phyloP scores from a whole-genome alignment of 2,113 vertebrate species.

The Centropus unirufus region DNA sequence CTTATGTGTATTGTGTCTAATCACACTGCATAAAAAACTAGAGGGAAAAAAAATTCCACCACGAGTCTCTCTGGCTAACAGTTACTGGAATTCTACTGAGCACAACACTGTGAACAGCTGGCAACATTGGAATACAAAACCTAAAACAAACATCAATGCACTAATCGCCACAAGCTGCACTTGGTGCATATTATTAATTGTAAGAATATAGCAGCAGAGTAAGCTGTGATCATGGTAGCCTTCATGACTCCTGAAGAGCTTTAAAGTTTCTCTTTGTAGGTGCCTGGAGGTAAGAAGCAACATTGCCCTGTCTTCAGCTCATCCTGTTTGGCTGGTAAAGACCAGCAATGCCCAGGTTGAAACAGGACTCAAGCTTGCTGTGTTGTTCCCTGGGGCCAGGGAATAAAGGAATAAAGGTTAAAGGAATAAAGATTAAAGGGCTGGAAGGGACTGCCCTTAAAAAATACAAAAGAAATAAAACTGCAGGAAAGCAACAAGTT shows the following conservation, averaged over 20 bases:
- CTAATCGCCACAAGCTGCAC: neutral
- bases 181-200: neutral
- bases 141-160: rapidly evolving
- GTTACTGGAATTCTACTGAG: neutral
- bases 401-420: too few species aligned
- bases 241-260: neutral
- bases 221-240: neutral
- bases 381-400: neutral
- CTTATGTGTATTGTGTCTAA: neutral
- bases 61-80: neutral
- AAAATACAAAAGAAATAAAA: neutral
- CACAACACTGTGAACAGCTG: neutral
- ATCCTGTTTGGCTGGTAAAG: neutral
- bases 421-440: too few species aligned
- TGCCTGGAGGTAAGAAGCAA: neutral
- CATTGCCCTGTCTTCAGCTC: neutral
- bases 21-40: neutral
- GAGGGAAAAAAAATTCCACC: neutral
- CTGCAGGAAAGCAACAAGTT: neutral
- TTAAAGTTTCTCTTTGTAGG: neutral
- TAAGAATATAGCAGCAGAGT: neutral
- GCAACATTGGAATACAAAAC: neutral
- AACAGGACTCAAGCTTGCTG: neutral
- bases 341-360: neutral
- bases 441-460: neutral